A percentile compares a stretch with the other conserved stretches of the same genome.
Conservation (phyloP, 1,140 invertebrate species). For the Phymorhynchus buccinoides region DNA sequence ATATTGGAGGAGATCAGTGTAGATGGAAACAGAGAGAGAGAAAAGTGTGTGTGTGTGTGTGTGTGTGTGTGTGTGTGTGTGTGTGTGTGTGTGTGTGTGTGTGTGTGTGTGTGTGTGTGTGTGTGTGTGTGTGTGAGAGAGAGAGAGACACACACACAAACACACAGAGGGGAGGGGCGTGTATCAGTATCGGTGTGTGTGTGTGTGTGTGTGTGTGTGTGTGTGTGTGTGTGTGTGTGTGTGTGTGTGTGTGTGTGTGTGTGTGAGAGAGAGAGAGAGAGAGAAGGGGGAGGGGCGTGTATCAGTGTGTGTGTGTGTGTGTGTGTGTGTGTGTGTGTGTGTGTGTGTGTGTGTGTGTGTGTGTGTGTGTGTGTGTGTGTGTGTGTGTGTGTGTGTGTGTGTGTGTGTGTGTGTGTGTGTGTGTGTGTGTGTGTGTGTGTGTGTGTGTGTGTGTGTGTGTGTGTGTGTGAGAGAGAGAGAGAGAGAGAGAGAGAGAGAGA, state of each 20-base stretch:
- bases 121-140: background rate
- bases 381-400: constrained; percentile 25
- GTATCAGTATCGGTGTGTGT: background rate
- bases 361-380: constrained; percentile 18
- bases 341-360: constrained; percentile 22
- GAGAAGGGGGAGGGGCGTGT: background rate
- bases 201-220: background rate
- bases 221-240: constrained; percentile 15
- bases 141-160: background rate
- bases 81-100: background rate
- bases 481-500: background rate
- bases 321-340: constrained; percentile 13
- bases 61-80: constrained; percentile 21
- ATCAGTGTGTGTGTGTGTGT: constrained; percentile 19
- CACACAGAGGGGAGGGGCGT: background rate
- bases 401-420: constrained; percentile 21
- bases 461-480: background rate
- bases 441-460: constrained; percentile 21
- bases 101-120: background rate
- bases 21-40: background rate
- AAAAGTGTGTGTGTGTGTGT: constrained; percentile 14
- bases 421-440: background rate
- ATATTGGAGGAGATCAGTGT: no score
- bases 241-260: background rate
- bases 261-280: background rate